Evolutionary conservation across 2,888 invertebrate genomes (phyloP), one percentile per base, ranked within the genome.

Genomic region (Ectemnius cavifrons): DNA sequence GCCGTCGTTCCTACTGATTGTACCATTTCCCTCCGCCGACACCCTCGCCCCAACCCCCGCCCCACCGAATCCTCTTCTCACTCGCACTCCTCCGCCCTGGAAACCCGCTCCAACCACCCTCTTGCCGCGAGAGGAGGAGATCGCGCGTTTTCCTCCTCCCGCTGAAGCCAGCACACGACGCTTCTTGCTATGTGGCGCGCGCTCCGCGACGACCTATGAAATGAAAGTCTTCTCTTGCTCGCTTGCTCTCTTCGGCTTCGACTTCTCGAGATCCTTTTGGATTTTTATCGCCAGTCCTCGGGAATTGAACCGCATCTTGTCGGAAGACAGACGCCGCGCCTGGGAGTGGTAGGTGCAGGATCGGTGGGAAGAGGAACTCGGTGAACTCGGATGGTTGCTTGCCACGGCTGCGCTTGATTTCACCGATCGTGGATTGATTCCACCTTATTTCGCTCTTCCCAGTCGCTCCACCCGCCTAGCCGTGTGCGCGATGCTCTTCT

Each of bases 1-100:
- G 49, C 62, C 66, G 75, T 75, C 77, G 82, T 78, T 83, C 80
- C 82, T 79, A 78, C 83, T 87, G 85, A 87, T 86, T 85, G 85
- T 85, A 82, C 80, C 81, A 71, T 78, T 82, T 79, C 81, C 75
- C 80, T 75, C 79, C 80, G 63, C 78, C 74, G 37, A 61, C 47
- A 75, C 71, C 78, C 79, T 71, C 80, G 63, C 74, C 71, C 56
- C 47, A 61, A 20, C 23, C 23, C 61, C 27, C 23, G 52, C 45
- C 60, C 49, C 45, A 23, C 56, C 58, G 14, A 37, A 8, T 16
- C 28, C 58, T 65, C 37, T n/a, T n/a, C 52, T n/a, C 16, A 1
- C 52, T 52, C 52, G 5, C n/a, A 4, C 52, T 52, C 16, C 13
- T 52, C 14, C n/a, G n/a, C 13, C 16, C 16, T 52, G 16, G 2